Base-by-base conservation (phyloP, 2,888 invertebrate species). In the Plagiodera versicolora region DNA sequence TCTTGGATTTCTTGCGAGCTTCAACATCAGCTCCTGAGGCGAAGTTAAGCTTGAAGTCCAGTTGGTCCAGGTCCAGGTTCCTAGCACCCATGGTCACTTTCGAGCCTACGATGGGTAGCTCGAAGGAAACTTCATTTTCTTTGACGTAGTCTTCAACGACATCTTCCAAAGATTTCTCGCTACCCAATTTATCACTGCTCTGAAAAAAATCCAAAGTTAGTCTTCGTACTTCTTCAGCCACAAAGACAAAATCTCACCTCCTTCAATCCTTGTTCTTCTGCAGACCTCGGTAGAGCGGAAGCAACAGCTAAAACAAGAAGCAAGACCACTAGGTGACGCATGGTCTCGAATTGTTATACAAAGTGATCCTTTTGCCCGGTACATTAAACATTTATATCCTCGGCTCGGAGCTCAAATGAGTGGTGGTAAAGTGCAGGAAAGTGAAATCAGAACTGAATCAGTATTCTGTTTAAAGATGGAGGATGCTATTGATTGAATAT, bases 111-210 rank as follows among this genome's bases (percentile, higher is more conserved):
- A 85, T 85, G 14, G 91, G 91, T 68, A 91, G 78, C 73, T 87
- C 86, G 80, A 92, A 87, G 73, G 88, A 87, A 54, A 91, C 87
- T 76, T 92, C 91, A 75, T 92, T 91, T 65, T 87, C 86, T 70
- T 87, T 84, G 66, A 92, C 83, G 79, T 87, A 91, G 75, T 83
- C 84, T 74, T 89, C 87, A 47, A 91, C 80, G 70, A 82, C 85
- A 71, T 89, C 89, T 73, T 90, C 81, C 77, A 91, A 84, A 70
- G 84, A 84, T 66, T 79, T 77, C 28, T 71, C n/a, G 10, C 35
- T 53, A 5, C 10, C 28, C n/a, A 30, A 8, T 16, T 14, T 14
- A n/a, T 9, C 30, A 14, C 16, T 10, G n/a, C 14, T 1, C 49
- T 49, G 49, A 49, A 49, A 48, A 9, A 32, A 10, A 32, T 10